Percentiles rank a stretch among this genome's conserved stretches.
Conservation (phyloP, 2,113 vertebrate species). For the Pygathrix nemaeus region DNA sequence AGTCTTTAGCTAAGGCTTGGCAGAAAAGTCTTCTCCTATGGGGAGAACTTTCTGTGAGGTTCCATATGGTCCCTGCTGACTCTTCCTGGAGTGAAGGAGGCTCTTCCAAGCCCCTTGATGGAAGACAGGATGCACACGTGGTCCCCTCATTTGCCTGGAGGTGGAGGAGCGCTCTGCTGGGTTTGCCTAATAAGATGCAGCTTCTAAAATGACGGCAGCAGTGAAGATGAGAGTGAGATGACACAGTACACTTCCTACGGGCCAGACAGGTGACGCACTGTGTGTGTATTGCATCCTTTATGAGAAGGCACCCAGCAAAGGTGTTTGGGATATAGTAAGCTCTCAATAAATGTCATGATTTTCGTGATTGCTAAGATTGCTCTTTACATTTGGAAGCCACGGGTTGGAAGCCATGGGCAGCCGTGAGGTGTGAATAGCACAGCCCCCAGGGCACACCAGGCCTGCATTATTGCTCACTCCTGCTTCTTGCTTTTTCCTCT, state of each 20-base stretch:
- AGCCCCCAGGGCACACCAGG: neutral
- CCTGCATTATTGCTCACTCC: accelerated
- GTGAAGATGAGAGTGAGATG: accelerated
- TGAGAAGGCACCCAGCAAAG: accelerated
- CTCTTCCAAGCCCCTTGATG: neutral
- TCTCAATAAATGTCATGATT: accelerated
- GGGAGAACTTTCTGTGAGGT: neutral
- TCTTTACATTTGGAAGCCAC: neutral
- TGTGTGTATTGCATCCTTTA: accelerated
- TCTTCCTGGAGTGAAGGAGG: too few relatives aligned
- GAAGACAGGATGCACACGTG: neutral
- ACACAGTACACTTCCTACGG: accelerated
- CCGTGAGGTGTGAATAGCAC: accelerated
- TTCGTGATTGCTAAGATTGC: neutral
- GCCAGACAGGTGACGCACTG: accelerated
- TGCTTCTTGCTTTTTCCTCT: neutral
- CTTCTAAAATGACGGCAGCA: accelerated
- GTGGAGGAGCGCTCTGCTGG: too few relatives aligned
- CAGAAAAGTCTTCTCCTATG: neutral
- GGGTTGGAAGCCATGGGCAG: too few relatives aligned
- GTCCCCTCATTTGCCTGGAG: neutral
- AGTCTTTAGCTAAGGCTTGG: neutral
- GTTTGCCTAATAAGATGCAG: accelerated
- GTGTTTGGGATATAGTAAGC: accelerated
- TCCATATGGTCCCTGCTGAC: neutral